phyloP scores from a whole-genome alignment of 2,888 invertebrate species.

The Ernsta delagoae region DNA sequence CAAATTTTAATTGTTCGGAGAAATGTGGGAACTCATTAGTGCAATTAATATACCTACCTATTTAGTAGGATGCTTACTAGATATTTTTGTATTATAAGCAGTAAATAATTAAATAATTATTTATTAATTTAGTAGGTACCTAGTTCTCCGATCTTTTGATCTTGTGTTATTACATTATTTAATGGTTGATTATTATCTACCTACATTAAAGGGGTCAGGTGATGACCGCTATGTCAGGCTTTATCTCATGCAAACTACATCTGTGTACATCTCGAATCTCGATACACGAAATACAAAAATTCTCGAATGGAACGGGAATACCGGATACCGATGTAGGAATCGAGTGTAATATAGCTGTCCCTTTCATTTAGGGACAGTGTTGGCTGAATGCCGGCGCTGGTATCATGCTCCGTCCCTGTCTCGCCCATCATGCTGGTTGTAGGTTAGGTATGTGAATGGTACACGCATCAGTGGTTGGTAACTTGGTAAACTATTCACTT shows the following conservation, averaged over 20 bases:
- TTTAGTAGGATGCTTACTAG: too few relatives aligned
- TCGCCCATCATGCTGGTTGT: constrained; percentile 49
- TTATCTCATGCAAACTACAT: constrained; percentile 55
- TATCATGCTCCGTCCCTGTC: constrained; percentile 55
- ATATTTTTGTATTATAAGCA: too few relatives aligned
- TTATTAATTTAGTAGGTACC: too few relatives aligned
- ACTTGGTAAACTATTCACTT: constrained; percentile 61
- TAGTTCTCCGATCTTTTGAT: too few relatives aligned
- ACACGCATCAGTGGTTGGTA: constrained; percentile 61
- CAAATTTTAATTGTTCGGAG: too few relatives aligned
- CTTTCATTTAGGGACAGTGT: constrained; percentile 48
- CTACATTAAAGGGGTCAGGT: constrained; percentile 59
- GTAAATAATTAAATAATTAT: too few relatives aligned
- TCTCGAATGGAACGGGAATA: constrained; percentile 78
- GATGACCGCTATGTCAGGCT: constrained; percentile 56
- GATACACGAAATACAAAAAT: constrained; percentile 53
- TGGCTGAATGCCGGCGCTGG: constrained; percentile 39
- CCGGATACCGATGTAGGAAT: constrained; percentile 64
- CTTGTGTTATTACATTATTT: too few relatives aligned
- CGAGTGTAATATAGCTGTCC: constrained; percentile 55
- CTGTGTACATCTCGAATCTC: neutral
- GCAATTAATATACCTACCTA: too few relatives aligned
- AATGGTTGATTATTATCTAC: too few relatives aligned
- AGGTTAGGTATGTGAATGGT: constrained; percentile 43
- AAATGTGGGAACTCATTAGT: too few relatives aligned